Conservation (phyloP, 2,113 vertebrate species). For the Mola mola region DNA sequence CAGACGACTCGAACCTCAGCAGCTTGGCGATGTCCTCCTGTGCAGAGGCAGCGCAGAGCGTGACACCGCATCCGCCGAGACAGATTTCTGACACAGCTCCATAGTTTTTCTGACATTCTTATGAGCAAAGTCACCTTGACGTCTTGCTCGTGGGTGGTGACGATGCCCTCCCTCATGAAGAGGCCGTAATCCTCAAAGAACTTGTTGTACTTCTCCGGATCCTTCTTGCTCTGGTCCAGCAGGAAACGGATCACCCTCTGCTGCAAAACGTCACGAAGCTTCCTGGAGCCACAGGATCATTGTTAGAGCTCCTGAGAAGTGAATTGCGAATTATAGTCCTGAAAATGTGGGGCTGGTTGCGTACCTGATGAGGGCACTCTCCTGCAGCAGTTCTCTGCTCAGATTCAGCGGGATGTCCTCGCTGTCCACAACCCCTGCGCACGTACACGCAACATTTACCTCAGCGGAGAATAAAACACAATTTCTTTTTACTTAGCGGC, state of each 20-base stretch:
- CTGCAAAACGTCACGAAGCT: constrained; percentile 92
- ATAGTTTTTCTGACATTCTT: not conserved
- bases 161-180: constrained; percentile 97
- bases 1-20: constrained; percentile 90
- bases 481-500: not conserved
- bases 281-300: constrained; percentile 77
- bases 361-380: constrained; percentile 94
- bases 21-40: constrained; percentile 94
- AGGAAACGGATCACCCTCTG: constrained; percentile 94
- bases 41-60: not conserved
- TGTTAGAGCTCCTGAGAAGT: not conserved
- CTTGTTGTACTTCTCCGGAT: constrained; percentile 91
- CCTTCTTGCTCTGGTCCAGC: constrained; percentile 94
- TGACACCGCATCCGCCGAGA: too few relatives aligned
- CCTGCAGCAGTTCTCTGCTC: constrained; percentile 96
- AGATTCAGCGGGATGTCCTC: constrained; percentile 98
- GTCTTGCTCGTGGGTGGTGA: constrained; percentile 91
- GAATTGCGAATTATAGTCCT: not conserved
- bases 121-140: constrained; percentile 84
- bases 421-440: constrained; percentile 95
- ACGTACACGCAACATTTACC: constrained; percentile 1
- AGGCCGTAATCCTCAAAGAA: constrained; percentile 96
- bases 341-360: not conserved
- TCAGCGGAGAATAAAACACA: not conserved
- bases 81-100: not conserved